Conservation (phyloP, 2,113 vertebrate genomes). For the Cebus imitator region DNA sequence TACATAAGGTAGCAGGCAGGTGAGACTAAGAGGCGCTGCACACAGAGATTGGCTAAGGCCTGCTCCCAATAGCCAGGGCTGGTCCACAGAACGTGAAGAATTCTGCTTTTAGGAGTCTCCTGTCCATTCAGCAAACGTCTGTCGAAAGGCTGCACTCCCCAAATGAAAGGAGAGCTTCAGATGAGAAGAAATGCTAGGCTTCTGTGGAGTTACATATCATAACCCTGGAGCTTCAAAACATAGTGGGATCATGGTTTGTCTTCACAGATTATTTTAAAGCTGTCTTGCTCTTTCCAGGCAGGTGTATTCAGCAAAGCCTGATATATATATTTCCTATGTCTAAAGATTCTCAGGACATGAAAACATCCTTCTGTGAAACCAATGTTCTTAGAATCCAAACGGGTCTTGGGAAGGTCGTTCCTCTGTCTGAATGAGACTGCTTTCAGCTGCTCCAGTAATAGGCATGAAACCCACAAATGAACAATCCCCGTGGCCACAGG, state of each 20-base stretch:
- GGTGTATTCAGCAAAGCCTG: neutral
- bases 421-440: neutral
- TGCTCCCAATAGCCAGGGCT: neutral
- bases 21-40: neutral
- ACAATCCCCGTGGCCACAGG: rapidly evolving
- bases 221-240: neutral
- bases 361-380: neutral
- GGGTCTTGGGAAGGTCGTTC: neutral
- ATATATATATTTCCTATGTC: neutral
- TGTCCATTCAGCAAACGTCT: neutral
- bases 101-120: neutral
- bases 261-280: neutral
- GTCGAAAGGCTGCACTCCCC: neutral
- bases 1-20: neutral
- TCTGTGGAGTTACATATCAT: neutral
- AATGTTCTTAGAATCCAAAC: neutral
- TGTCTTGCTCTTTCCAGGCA: neutral
- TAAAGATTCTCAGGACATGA: neutral
- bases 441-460: neutral
- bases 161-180: neutral
- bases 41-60: neutral
- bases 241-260: neutral
- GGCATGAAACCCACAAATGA: neutral
- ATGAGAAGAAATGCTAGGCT: neutral
- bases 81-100: rapidly evolving